Base-by-base conservation (phyloP, 2,113 vertebrate species). In the Sphaerodactylus townsendi region DNA sequence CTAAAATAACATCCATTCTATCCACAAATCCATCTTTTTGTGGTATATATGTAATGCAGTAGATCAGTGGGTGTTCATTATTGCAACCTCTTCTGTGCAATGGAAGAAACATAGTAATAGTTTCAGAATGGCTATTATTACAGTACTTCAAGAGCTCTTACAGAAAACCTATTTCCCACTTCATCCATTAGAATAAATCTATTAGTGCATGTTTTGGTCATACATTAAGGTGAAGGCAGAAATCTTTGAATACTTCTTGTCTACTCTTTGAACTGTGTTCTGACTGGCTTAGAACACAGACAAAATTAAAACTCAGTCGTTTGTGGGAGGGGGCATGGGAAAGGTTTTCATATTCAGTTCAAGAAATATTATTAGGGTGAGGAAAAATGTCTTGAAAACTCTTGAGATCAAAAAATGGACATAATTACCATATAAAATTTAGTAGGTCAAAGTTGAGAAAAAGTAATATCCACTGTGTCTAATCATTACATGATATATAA, bases 121-220 rank as follows among this genome's bases (percentile, higher is more conserved):
- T 5, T 82, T 82, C 28, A 84, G 82, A 82, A 76, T 72, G 78
- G 64, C 75, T 75, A 15, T 76, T 90, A 28, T 85, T 88, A 74
- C 64, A 56, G 68, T 59, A 59, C 4, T 71, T 74, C 77, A 88
- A 62, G 77, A 81, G 74, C 81, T 35, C 74, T 81, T 79, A 70
- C 44, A 68, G 69, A 81, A 56, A 86, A 78, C 62, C 44, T 46
- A 66, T 88, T 86, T 84, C 69, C 86, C n/a, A 78, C 62, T 53
- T 81, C 53, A 71, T 76, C 44, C 81, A 72, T 86, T 84, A 82
- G 8, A 86, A 86, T 82, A 82, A 66, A 88, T 84, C 39, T 48
- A 69, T 78, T 86, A 48, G 19, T 62, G 13, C 28, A 65, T 59
- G 79, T 46, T 71, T 74, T 68, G 76, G 28, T 59, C 50, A 33